Evolutionary conservation across 1,140 invertebrate genomes (phyloP).

Genomic region (Mylabris phalerata): DNA sequence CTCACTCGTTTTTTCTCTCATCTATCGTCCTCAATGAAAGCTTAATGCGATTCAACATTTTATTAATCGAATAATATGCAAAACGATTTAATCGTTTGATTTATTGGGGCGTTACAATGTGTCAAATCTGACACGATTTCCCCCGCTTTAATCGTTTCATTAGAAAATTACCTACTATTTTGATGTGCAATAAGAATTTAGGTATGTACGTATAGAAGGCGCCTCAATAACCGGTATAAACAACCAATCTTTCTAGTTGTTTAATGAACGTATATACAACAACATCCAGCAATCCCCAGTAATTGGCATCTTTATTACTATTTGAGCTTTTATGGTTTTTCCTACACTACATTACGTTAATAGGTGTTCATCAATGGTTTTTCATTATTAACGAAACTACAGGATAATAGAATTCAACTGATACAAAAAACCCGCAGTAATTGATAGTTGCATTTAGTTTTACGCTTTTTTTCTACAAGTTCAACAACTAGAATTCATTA

Average conservation of each 20-base stretch:
- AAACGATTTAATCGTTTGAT: background rate
- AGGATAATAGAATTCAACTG: background rate
- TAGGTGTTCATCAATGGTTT: slow-evolving; percentile 6
- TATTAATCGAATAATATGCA: slow-evolving; percentile 4
- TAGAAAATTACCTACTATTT: too few species aligned
- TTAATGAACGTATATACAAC: slow-evolving; percentile 14
- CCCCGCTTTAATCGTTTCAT: too few species aligned
- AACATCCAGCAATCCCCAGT: slow-evolving; percentile 10
- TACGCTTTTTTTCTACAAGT: background rate
- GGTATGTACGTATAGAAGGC: background rate
- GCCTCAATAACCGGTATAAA: slow-evolving; percentile 8
- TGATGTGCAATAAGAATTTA: too few species aligned
- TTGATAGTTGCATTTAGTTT: background rate
- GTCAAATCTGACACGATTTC: too few species aligned
- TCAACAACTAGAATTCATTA: background rate
- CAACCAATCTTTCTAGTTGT: slow-evolving; percentile 10
- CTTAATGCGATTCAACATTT: slow-evolving; percentile 12
- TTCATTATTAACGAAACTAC: slow-evolving; percentile 2
- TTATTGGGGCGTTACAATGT: background rate
- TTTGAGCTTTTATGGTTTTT: slow-evolving; percentile 11
- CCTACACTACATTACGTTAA: slow-evolving; percentile 3
- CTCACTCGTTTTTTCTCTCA: background rate
- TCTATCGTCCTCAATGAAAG: background rate
- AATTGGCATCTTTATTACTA: slow-evolving; percentile 21
- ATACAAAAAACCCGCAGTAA: too few species aligned